Evolutionary conservation across 2,888 invertebrate genomes (phyloP).

Genomic region (Drosophila acutilabella): DNA sequence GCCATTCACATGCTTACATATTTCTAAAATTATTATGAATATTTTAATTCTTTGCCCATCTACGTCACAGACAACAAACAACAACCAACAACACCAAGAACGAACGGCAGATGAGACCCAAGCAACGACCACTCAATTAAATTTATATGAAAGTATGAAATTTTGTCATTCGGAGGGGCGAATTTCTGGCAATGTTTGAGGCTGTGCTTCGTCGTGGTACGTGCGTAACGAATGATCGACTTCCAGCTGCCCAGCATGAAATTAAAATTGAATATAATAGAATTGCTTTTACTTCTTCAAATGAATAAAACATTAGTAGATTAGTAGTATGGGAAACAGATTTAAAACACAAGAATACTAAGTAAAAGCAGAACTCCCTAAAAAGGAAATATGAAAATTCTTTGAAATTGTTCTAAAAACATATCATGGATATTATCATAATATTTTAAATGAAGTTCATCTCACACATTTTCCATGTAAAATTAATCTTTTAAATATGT

Average conservation of each 20-base stretch:
- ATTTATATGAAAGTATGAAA: constrained; percentile 65
- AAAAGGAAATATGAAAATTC: too few relatives aligned
- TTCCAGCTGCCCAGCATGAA: constrained; percentile 13
- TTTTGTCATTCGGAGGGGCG: constrained; percentile 17
- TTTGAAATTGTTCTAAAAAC: too few relatives aligned
- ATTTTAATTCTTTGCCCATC: constrained; percentile 57
- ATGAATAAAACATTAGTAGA: too few relatives aligned
- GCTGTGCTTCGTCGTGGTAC: constrained; percentile 14
- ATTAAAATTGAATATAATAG: too few relatives aligned
- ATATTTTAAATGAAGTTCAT: too few relatives aligned
- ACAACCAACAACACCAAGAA: constrained; percentile 17
- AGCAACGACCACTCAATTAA: constrained; percentile 76
- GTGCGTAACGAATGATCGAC: constrained; percentile 1
- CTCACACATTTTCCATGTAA: too few relatives aligned
- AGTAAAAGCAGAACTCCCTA: too few relatives aligned
- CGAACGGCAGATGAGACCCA: constrained; percentile 52
- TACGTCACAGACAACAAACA: constrained; percentile 22
- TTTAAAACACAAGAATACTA: too few relatives aligned
- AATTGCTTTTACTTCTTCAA: too few relatives aligned
- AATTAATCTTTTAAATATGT: too few relatives aligned
- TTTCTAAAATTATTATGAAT: constrained; percentile 67
- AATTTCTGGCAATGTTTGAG: constrained; percentile 6
- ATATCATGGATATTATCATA: too few relatives aligned
- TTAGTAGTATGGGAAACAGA: too few relatives aligned
- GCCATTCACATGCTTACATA: constrained; percentile 2